A percentile compares a stretch with the other conserved stretches of the same genome.
Conservation (phyloP, 2,888 invertebrate species). For the Drosophila subsilvestris region DNA sequence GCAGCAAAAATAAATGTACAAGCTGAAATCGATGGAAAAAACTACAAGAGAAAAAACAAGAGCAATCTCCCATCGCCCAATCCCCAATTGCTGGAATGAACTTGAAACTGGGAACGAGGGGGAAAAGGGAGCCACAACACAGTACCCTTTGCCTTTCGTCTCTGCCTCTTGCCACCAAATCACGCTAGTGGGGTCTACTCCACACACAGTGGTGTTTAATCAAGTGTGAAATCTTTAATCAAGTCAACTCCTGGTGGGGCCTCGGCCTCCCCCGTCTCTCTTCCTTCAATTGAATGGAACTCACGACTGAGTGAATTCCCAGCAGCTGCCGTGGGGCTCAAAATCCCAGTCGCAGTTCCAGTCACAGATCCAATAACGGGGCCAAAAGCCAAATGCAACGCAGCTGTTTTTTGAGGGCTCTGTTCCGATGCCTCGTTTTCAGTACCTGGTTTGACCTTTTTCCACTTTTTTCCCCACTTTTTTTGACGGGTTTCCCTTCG, state of each 20-base stretch:
- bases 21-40: neutral
- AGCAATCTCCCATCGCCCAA: constrained; percentile 31
- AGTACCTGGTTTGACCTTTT: constrained; percentile 47
- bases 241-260: constrained; percentile 43
- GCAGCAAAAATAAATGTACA: neutral
- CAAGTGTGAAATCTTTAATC: constrained; percentile 77
- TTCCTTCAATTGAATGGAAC: neutral
- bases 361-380: constrained; percentile 16
- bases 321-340: constrained; percentile 34
- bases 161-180: neutral
- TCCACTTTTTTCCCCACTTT: neutral
- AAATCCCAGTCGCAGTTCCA: constrained; percentile 46
- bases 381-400: constrained; percentile 48
- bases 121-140: constrained; percentile 31
- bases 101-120: constrained; percentile 51
- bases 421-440: constrained; percentile 21
- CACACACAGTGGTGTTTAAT: constrained; percentile 51
- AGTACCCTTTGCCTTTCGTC: neutral
- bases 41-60: constrained; percentile 25
- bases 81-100: constrained; percentile 51
- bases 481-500: neutral
- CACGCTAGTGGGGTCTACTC: neutral
- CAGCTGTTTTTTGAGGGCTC: constrained; percentile 50
- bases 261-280: neutral
- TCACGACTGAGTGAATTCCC: constrained; percentile 46